These are phyloP conservation scores for Eupsittula cactorum DNA, from an alignment of 2,113 vertebrate genomes.

Conservation along the genomic window DNA sequence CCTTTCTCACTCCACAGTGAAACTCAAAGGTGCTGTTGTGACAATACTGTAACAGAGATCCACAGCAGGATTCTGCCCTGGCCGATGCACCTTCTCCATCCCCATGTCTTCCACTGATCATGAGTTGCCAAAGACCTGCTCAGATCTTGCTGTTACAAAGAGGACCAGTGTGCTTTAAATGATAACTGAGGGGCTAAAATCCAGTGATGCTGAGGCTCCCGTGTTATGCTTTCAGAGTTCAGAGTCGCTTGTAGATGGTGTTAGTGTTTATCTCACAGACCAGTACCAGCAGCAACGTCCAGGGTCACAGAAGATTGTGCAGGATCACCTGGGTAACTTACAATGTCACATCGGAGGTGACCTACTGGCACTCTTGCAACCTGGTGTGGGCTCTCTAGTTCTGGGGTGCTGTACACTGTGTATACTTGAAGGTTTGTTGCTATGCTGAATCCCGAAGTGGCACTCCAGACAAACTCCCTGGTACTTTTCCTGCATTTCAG, in stretches of 20 bases:
- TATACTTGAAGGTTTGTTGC: not conserved
- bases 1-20: not conserved
- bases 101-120: not conserved
- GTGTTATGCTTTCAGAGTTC: not conserved
- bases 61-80: not conserved
- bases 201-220: not conserved
- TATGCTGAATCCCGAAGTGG: not conserved
- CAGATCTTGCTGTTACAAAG: not conserved
- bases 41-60: not conserved
- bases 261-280: not conserved
- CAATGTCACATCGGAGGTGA: not conserved
- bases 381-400: not conserved
- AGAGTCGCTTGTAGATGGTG: not conserved
- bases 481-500: not conserved
- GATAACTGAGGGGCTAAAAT: not conserved
- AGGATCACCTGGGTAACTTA: not conserved
- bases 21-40: not conserved
- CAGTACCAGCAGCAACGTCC: rapidly evolving
- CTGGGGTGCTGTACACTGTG: rapidly evolving
- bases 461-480: not conserved
- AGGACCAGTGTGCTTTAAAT: not conserved
- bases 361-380: not conserved
- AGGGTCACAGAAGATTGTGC: not conserved
- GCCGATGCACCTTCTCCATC: not conserved
- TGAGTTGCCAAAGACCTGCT: conserved; percentile 50